Evolutionary conservation across 2,888 invertebrate genomes (phyloP), one percentile per base, ranked within the genome.

Genomic region (Melanostoma scalare): DNA sequence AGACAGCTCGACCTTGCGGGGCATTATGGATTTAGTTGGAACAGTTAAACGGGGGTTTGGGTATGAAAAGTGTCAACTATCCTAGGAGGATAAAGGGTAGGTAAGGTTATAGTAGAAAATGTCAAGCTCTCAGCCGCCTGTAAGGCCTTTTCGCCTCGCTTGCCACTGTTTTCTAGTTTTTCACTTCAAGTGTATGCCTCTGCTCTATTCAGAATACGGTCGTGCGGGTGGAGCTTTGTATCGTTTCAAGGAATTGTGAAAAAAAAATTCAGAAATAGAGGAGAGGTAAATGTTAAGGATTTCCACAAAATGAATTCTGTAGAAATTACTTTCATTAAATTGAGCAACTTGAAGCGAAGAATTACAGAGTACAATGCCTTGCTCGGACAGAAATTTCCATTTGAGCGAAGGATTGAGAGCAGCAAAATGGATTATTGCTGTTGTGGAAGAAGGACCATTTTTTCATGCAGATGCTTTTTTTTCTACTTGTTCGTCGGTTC

Each of bases 1-100:
- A 76, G 63, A 73, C 68, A 69, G 72, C 77, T 77, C 73, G 73
- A 82, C 82, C 82, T 82, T 82, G 77, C 35, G 31, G 33, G 50
- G 52, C 46, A 77, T 81, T 81, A 76, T 76, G 81, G 67, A 72
- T 68, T 67, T 56, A 67, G 76, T 61, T 60, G 4, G 6, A 10
- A 48, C 38, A 48, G 44, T 63, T 63, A 38, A 36, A n/a, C 48
- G 55, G 48, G 60, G 35, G 53, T 60, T 44, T 52, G 48, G 53
- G 8, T 30, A 35, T 36, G 40, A n/a, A 42, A 46, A 68, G 68
- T 65, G 71, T 71, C 44, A 58, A 48, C 40, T 48, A 42, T 42
- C 36, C 38, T 20, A 0, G 3, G 9, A 4, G 20, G 36, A 38
- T 4, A 36, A 56, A 53, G 48, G 40, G 61, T 55, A 58, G 63